Percentiles rank a stretch among this genome's conserved stretches.
These are phyloP conservation scores for Onychomys leucogaster DNA, from an alignment of 2,797 vertebrate species.

Conservation along the genomic window DNA sequence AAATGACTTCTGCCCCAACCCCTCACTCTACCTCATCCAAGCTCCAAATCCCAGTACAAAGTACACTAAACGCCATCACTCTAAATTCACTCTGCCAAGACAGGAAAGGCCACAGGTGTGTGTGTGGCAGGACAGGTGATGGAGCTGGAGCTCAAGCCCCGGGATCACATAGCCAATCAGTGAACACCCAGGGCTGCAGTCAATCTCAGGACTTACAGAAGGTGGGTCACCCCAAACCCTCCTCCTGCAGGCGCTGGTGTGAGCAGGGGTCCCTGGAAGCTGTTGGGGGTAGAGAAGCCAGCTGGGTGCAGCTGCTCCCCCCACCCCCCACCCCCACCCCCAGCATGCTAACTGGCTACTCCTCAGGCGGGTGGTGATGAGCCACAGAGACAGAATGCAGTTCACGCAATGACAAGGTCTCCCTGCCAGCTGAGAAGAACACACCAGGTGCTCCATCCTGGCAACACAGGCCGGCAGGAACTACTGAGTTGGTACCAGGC, in stretches of 20 bases:
- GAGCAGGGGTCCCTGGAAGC: background rate
- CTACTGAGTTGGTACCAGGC: background rate
- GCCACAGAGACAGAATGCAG: background rate
- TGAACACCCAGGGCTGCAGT: background rate
- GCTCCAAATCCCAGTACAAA: background rate
- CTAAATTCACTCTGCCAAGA: background rate
- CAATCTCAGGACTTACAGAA: background rate
- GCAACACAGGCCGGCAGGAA: no score
- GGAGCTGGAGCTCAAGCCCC: background rate
- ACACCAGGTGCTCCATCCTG: background rate
- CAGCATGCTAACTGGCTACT: slow-evolving; percentile 34
- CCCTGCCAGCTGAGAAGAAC: background rate
- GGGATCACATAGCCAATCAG: background rate
- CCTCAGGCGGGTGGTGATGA: background rate
- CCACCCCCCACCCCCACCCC: no score
- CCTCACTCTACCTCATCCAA: background rate
- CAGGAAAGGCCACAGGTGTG: background rate
- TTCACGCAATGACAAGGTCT: background rate
- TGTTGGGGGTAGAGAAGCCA: background rate
- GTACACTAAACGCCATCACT: background rate
- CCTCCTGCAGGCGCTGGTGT: background rate
- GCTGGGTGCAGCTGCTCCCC: background rate
- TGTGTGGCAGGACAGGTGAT: background rate
- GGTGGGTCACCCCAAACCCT: background rate
- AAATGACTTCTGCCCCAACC: background rate